Evolutionary conservation across 2,797 vertebrate genomes (phyloP), one percentile per base, ranked within the genome.

Genomic region (Carduelis carduelis): DNA sequence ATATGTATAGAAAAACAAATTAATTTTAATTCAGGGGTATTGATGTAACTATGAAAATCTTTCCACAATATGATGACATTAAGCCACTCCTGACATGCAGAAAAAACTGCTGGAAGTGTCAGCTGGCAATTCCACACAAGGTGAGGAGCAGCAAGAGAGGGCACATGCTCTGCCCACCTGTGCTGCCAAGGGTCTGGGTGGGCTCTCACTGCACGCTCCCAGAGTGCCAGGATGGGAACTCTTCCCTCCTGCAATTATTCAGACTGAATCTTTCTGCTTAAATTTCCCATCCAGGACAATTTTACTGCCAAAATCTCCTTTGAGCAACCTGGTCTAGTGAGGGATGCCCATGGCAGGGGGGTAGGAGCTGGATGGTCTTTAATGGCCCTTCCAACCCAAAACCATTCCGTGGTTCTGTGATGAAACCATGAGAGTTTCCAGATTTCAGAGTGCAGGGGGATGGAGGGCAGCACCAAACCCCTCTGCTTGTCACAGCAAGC

Each of bases 351-450:
- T 8, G 16, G 20, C 23, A 56, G 20, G 4, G 32, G 8, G 4
- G 1, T 2, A 28, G 35, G 56, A 43, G 13, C 7, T 9, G 18
- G 23, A 3, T 44, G 56, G 19, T 17, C 9, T 69, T 24, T 39
- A 44, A 26, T 30, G 17, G 6, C 43, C 14, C 37, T 50, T 30
- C 28, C 37, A 57, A 10, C 11, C 15, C 55, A 5, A 49, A 70
- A 26, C 20, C 43, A 15, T 19, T 12, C 32, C 16, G 19, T 5
- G 5, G 11, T 12, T 55, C 50, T 8, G 2, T 32, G 41, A 23
- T 21, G 14, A 69, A 79, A 24, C 0, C 63, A 12, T 0, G 0
- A 44, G n/a, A 1, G 0, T 8, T 84, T 21, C 14, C n/a, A 61
- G 0, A 1, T 7, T 69, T 4, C 20, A 5, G 2, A 1, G 5